Base-by-base conservation (phyloP, 2,888 invertebrate genomes). In the Amaurobius ferox region DNA sequence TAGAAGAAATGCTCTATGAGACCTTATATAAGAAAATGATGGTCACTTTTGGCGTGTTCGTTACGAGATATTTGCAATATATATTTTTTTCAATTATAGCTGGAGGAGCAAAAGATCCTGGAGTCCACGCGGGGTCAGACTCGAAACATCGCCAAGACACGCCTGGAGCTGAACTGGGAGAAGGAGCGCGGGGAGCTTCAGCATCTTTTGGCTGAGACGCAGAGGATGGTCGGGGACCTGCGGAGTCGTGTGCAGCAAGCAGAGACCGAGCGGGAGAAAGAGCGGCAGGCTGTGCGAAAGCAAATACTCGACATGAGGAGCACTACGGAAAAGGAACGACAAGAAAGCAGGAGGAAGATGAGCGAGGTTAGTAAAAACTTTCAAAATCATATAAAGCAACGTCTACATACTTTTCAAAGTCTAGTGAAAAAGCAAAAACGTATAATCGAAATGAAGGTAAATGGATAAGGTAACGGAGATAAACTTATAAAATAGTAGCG, bases 161-260 rank as follows among this genome's bases (percentile, higher is more conserved):
- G 96, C 74, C 94, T 97, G 93, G 97, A 97, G 91, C 92, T 97
- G 19, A 96, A 97, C 0, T 97, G 97, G 97, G 97, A 97, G 90
- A 97, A 97, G 91, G 97, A 97, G 91, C 93, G 97, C 28, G 96
- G 97, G 91, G 97, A 97, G 90, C 96, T 97, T 90, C 97, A 97
- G 89, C 93, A 97, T n/a, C 92, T 97, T 48, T 92, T 97, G 35
- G 96, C 96, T 91, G 97, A 97, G 92, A 96, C 97, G 9, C 89
- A 90, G 79, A 97, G 96, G 0, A 93, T 97, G 86, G 97, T 97
- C 0, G 93, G 96, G 86, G 97, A 97, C 91, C 92, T 97, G 61
- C 79, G 86, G 35, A 86, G 86, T 35, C 66, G 88, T 1, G 61
- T 90, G 73, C 90, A 91, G 72, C 90, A 95, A 94, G 66, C 72